Evolutionary conservation across 2,888 invertebrate species (phyloP).

Genomic region (Acleris sparsana): DNA sequence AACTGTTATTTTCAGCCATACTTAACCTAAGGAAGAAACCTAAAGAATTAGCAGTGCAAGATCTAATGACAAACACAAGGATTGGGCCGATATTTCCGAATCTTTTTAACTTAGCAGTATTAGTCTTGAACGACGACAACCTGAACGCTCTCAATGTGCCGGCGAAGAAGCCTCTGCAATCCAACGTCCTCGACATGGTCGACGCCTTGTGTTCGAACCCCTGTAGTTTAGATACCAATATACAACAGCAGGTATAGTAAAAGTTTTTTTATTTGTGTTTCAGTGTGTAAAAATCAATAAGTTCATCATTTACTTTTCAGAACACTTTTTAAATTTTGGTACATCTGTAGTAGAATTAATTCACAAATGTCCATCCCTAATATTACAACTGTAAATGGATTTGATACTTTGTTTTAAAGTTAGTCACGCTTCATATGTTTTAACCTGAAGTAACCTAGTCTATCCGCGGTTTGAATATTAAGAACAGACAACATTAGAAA

Average conservation of each 20-base stretch:
- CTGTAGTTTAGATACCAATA: constrained; percentile 81
- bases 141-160: constrained; percentile 76
- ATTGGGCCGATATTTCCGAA: constrained; percentile 85
- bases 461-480: no score
- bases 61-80: constrained; percentile 81
- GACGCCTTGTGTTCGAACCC: constrained; percentile 84
- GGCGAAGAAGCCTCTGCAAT: constrained; percentile 73
- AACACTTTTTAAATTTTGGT: no score
- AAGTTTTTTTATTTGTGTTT: no score
- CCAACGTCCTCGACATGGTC: constrained; percentile 81
- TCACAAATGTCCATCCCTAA: no score
- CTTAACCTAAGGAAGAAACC: constrained; percentile 79
- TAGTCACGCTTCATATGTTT: no score
- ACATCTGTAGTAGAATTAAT: no score
- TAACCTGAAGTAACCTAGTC: no score
- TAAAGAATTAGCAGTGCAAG: constrained; percentile 80
- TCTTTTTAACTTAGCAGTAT: constrained; percentile 83
- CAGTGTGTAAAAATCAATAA: no score
- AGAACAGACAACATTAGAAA: no score
- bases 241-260: constrained; percentile 78
- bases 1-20: constrained; percentile 60
- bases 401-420: no score
- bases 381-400: no score
- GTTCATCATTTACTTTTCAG: no score
- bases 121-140: constrained; percentile 83